Conservation (phyloP, 2,888 invertebrate genomes). For the Lissonota sp. region DNA sequence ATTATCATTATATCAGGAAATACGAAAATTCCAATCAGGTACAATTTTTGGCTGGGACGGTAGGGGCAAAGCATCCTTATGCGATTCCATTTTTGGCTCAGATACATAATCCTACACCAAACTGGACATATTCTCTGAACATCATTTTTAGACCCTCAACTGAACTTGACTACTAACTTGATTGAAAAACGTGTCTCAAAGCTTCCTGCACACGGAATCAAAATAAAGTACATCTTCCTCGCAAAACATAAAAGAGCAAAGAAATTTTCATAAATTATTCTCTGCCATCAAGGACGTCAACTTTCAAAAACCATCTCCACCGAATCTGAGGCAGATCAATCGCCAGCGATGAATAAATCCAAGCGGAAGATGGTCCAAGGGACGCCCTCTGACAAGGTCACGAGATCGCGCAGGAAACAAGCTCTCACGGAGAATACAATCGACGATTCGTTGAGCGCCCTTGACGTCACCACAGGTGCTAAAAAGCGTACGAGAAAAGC, state of each 20-base stretch:
- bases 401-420: slow-evolving; percentile 54
- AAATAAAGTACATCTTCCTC: not conserved
- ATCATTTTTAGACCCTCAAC: no score
- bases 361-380: slow-evolving; percentile 26
- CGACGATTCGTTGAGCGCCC: slow-evolving; percentile 19
- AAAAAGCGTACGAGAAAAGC: slow-evolving; percentile 59
- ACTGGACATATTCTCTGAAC: no score
- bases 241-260: not conserved
- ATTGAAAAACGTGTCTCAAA: not conserved
- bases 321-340: slow-evolving; percentile 56
- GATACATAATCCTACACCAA: not conserved
- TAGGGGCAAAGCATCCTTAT: no score
- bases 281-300: slow-evolving; percentile 46
- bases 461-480: slow-evolving; percentile 24
- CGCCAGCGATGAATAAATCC: slow-evolving; percentile 37
- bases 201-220: no score
- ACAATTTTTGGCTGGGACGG: no score
- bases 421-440: slow-evolving; percentile 10
- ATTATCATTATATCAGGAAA: no score
- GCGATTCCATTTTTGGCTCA: not conserved
- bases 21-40: no score
- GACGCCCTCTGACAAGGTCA: slow-evolving; percentile 22
- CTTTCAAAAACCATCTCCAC: slow-evolving; percentile 34
- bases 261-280: not conserved
- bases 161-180: not conserved